Conservation (phyloP, 2,888 invertebrate genomes). For the Heliconius ethilla region DNA sequence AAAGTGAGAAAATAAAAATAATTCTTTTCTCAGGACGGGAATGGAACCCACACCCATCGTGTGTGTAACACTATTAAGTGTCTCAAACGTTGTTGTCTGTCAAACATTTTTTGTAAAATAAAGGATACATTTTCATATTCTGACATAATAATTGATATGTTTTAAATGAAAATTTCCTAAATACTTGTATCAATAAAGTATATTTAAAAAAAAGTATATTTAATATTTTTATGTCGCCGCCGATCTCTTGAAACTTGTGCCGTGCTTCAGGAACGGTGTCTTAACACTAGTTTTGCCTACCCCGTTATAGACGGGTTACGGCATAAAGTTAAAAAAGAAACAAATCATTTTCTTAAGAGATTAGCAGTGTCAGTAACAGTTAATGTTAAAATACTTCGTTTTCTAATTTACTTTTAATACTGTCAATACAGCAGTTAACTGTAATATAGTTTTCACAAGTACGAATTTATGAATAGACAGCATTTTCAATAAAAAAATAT, state of each 20-base stretch:
- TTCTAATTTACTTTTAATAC: background rate
- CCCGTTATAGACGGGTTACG: too few species aligned
- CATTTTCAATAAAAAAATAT: background rate
- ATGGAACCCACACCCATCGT: background rate
- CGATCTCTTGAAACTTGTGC: too few species aligned
- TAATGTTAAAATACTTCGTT: too few species aligned
- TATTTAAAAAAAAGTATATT: too few species aligned
- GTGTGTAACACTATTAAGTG: background rate
- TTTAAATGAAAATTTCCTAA: background rate
- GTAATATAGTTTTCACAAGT: background rate
- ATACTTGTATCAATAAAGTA: too few species aligned
- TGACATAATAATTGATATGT: background rate
- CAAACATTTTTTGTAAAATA: too few species aligned
- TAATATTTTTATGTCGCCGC: too few species aligned
- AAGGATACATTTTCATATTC: background rate
- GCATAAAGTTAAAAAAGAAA: background rate
- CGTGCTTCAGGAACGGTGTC: too few species aligned
- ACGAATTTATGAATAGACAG: background rate
- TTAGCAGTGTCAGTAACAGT: background rate
- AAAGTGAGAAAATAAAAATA: background rate
- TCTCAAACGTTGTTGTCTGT: too few species aligned
- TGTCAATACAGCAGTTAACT: background rate
- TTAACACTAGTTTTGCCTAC: too few species aligned
- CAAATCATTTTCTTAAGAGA: background rate
- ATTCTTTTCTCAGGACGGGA: background rate